These are phyloP conservation scores for Zaprionus inermis DNA, from an alignment of 1,140 invertebrate genomes.

Conservation along the genomic window DNA sequence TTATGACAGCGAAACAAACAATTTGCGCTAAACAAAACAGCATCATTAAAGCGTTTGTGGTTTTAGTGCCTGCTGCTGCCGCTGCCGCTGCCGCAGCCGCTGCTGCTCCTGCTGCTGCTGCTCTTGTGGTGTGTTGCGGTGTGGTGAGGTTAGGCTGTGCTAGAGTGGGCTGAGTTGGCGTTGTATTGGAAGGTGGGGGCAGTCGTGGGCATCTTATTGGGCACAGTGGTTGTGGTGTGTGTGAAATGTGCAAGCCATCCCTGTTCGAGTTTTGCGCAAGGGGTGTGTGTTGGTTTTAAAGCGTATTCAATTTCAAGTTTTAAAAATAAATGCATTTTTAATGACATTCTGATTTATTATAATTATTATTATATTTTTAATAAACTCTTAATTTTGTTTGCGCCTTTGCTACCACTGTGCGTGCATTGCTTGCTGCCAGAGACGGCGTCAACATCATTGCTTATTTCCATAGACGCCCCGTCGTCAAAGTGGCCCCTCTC, in stretches of 20 bases:
- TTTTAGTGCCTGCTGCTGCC: constrained; percentile 71
- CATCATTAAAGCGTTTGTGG: constrained; percentile 83
- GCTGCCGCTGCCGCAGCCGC: constrained; percentile 25
- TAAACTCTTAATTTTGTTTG: too few relatives aligned
- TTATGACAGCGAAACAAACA: constrained; percentile 83
- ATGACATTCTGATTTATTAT: neutral
- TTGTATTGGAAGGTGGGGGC: constrained; percentile 44
- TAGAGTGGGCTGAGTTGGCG: constrained; percentile 5
- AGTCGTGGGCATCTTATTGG: constrained; percentile 15
- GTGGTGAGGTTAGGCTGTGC: neutral
- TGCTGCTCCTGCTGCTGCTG: constrained; percentile 5
- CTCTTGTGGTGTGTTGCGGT: neutral
- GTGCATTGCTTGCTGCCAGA: constrained; percentile 42
- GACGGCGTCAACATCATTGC: constrained; percentile 70
- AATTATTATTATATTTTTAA: too few relatives aligned
- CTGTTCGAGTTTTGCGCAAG: neutral
- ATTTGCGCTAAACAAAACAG: constrained; percentile 83
- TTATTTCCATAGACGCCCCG: constrained; percentile 76
- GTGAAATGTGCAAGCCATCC: neutral
- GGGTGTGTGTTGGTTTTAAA: neutral
- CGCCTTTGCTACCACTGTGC: constrained; percentile 19
- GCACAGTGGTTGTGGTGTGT: constrained; percentile 39
- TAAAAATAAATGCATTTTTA: neutral
- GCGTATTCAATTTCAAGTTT: neutral
- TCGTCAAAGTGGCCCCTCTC: constrained; percentile 55